A percentile compares a stretch with the other conserved stretches of the same genome.
Evolutionary conservation across 2,113 vertebrate species (phyloP).

Genomic region (Rhadina sibilatrix): DNA sequence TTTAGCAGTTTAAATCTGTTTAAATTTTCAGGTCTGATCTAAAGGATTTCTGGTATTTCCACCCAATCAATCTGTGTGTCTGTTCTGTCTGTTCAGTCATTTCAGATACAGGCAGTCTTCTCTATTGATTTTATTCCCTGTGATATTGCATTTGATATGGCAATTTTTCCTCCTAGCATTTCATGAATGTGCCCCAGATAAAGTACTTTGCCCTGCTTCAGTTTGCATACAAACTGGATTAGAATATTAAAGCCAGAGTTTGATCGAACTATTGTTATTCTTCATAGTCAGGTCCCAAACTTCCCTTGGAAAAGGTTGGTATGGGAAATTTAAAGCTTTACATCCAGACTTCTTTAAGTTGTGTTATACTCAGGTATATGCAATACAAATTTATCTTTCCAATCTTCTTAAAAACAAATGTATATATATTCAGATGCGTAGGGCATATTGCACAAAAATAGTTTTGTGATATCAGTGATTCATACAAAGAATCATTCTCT

Average conservation of each 20-base stretch:
- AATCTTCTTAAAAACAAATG: background rate
- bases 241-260: background rate
- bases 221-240: background rate
- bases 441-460: background rate
- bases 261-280: background rate
- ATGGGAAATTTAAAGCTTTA: background rate
- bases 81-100: background rate
- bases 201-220: background rate
- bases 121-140: conserved; percentile 1
- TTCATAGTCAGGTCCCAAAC: background rate
- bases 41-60: background rate
- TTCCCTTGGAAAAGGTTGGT: background rate
- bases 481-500: background rate
- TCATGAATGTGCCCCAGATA: background rate
- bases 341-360: background rate
- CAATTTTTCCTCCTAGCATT: background rate
- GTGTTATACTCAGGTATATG: background rate
- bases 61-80: background rate
- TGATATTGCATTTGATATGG: background rate
- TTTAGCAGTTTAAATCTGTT: background rate
- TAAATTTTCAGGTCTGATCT: background rate
- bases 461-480: background rate
- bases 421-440: background rate
- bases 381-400: background rate
- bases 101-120: background rate